Percentiles rank a stretch among this genome's conserved stretches.
Conservation (phyloP, 2,113 vertebrate species). For the Podilymbus podiceps region DNA sequence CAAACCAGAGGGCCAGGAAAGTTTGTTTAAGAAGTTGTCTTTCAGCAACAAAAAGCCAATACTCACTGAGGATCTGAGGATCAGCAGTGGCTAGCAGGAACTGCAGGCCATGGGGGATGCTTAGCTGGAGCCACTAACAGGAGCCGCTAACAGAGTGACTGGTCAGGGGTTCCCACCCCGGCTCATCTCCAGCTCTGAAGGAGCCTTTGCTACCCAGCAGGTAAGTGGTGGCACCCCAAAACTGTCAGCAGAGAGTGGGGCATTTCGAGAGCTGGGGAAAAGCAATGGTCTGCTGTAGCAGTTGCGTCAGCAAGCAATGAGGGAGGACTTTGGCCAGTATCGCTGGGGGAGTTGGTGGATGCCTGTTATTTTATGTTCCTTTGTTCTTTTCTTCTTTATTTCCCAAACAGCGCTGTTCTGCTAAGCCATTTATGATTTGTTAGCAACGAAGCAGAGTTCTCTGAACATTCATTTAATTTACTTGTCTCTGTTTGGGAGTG, state of each 20-base stretch:
- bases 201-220: not conserved
- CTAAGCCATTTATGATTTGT: not conserved
- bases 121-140: not conserved
- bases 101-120: not conserved
- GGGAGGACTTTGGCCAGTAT: not conserved
- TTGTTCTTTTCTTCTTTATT: not conserved
- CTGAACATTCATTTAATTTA: not conserved
- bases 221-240: not conserved
- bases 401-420: not conserved
- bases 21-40: not conserved
- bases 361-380: not conserved
- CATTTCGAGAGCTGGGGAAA: not conserved
- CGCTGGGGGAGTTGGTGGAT: not conserved
- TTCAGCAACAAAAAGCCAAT: not conserved
- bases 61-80: not conserved
- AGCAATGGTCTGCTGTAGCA: not conserved
- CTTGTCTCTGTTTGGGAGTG: not conserved
- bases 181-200: not conserved
- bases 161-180: rapidly evolving
- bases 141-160: not conserved
- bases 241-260: not conserved
- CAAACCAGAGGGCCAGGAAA: not conserved
- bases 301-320: not conserved
- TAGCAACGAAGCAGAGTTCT: not conserved
- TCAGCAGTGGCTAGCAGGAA: not conserved